Percentiles rank a stretch among this genome's conserved stretches.
Evolutionary conservation across 2,113 vertebrate species (phyloP).

Genomic region (Leptobrachium leishanense): DNA sequence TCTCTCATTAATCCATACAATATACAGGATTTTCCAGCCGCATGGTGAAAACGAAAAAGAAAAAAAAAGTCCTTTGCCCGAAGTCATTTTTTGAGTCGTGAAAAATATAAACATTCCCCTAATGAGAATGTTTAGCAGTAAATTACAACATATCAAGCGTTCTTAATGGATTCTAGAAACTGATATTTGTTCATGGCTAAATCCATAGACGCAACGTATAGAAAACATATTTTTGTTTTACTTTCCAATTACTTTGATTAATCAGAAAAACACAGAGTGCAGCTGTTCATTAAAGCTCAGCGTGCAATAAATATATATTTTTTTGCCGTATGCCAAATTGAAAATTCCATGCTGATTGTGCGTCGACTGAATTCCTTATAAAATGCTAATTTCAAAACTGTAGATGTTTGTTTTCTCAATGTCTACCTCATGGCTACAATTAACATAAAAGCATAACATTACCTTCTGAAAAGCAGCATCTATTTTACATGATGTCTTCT

Average conservation of each 20-base stretch:
- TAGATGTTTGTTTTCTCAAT: neutral
- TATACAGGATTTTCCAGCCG: neutral
- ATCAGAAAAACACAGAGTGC: conserved; percentile 11
- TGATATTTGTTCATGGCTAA: conserved; percentile 1
- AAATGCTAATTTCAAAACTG: neutral
- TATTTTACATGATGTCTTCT: neutral
- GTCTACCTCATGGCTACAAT: neutral
- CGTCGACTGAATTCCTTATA: conserved; percentile 1
- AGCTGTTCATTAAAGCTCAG: conserved; percentile 16
- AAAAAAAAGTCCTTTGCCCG: conserved; percentile 4
- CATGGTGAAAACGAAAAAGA: neutral
- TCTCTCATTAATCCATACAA: neutral
- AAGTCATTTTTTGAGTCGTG: neutral
- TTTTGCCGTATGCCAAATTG: neutral
- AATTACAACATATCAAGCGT: conserved; percentile 20
- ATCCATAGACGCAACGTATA: neutral
- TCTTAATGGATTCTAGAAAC: conserved; percentile 8
- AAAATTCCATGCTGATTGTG: neutral
- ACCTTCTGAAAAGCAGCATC: neutral
- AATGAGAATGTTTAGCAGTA: neutral
- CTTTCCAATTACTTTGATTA: neutral
- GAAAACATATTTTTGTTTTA: neutral
- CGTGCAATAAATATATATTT: conserved; percentile 16
- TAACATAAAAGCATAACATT: neutral
- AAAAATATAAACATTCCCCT: neutral